A percentile compares a stretch with the other conserved stretches of the same genome.
Conservation (phyloP, 2,113 vertebrate genomes). For the Bagarius yarrelli region DNA sequence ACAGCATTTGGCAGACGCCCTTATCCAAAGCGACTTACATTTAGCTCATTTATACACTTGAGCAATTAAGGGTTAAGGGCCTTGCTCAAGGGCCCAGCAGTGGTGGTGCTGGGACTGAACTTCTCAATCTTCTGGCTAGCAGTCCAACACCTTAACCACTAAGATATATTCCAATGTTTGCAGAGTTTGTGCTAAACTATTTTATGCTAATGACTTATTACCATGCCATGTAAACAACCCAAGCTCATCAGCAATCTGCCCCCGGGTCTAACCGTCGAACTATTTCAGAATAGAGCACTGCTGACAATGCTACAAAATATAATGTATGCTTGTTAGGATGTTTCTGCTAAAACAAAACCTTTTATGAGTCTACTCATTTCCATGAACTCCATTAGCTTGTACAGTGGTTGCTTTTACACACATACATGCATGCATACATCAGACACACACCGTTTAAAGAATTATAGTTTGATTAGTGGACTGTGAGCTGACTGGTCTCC, state of each 20-base stretch:
- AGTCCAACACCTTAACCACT: too few relatives aligned
- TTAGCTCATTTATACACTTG: too few relatives aligned
- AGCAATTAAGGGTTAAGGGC: too few relatives aligned
- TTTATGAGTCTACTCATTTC: neutral
- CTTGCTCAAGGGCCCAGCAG: too few relatives aligned
- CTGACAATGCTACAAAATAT: neutral
- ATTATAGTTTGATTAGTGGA: slow-evolving; percentile 46
- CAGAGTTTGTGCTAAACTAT: neutral
- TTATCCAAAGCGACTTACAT: too few relatives aligned
- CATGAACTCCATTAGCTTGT: neutral
- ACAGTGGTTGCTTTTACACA: neutral
- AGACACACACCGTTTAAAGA: slow-evolving; percentile 18
- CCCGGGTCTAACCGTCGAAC: neutral
- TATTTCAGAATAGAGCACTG: neutral
- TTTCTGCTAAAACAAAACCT: neutral
- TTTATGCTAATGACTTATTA: neutral
- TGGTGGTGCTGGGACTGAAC: too few relatives aligned
- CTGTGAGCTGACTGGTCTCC: slow-evolving; percentile 19
- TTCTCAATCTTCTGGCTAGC: too few relatives aligned
- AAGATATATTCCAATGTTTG: neutral
- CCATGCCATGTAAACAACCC: neutral
- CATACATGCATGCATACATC: neutral
- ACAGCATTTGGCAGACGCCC: too few relatives aligned
- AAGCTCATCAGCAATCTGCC: neutral
- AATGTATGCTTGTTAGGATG: too few relatives aligned